A percentile compares a stretch with the other conserved stretches of the same genome.
Conservation (phyloP, 1,140 invertebrate genomes). For the Drosophila arizonae region DNA sequence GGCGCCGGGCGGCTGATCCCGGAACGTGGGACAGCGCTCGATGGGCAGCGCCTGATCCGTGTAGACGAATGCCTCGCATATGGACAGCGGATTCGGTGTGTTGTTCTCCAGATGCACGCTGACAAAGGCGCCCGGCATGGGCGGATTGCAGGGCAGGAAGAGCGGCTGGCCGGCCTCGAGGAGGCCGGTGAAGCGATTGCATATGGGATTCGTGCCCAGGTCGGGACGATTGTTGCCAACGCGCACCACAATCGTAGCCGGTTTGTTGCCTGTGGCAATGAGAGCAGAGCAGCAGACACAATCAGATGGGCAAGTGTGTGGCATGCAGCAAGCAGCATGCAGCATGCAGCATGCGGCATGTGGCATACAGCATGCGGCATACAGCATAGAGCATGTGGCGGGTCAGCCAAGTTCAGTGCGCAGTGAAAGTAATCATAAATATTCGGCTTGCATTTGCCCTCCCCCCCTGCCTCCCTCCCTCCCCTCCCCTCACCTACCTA, state of each 20-base stretch:
- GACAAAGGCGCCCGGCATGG: slow-evolving; percentile 97
- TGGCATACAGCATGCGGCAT: not conserved
- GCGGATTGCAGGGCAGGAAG: slow-evolving; percentile 96
- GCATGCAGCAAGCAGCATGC: too few relatives aligned
- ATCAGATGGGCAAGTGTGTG: not conserved
- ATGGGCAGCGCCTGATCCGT: slow-evolving; percentile 97
- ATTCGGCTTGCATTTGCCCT: slow-evolving; percentile 28
- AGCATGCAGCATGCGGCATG: slow-evolving; percentile 6
- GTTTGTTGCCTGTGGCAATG: slow-evolving; percentile 84
- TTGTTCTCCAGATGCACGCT: slow-evolving; percentile 93
- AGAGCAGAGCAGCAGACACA: not conserved
- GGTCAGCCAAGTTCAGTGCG: slow-evolving; percentile 35
- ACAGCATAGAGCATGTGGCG: slow-evolving; percentile 32
- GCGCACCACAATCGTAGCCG: slow-evolving; percentile 93
- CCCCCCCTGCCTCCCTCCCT: not conserved
- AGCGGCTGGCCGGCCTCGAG: slow-evolving; percentile 95
- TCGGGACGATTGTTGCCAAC: slow-evolving; percentile 98
- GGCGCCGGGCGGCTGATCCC: slow-evolving; percentile 95
- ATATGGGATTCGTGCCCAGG: slow-evolving; percentile 95
- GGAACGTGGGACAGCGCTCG: slow-evolving; percentile 95
- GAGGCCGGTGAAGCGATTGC: slow-evolving; percentile 93
- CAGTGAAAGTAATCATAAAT: slow-evolving; percentile 83
- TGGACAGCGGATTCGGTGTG: slow-evolving; percentile 89
- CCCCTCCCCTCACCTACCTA: not conserved
- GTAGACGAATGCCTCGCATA: slow-evolving; percentile 98